Evolutionary conservation across 2,888 invertebrate genomes (phyloP), one percentile per base, ranked within the genome.

Genomic region (Cephonodes hylas): DNA sequence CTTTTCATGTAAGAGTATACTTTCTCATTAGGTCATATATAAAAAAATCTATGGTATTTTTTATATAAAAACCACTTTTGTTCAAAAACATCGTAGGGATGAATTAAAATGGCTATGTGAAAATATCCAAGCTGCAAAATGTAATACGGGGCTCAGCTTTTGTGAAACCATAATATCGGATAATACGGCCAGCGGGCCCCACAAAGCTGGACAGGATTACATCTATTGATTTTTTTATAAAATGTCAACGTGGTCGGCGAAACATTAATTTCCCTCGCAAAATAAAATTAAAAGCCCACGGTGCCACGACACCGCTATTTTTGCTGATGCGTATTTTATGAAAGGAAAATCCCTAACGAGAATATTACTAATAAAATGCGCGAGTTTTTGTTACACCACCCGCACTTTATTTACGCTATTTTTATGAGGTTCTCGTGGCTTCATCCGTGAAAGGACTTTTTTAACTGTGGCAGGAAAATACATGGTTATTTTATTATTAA

Each of bases 141-240:
- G 18, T 53, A 31, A 53, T 53, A 27, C 31, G 18, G 10, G 31
- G 53, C 18, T 31, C 8, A 27, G 53, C 31, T 53, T 53, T 53
- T 53, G 31, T 53, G 18, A 53, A 53, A 53, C 27, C 53, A 27
- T 27, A 53, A 31, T 18, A 46, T 18, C 25, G 27, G 18, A 31
- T 53, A 53, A 53, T 53, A 27, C 53, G 53, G 53, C 31, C 31
- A 18, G 27, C 53, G 15, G 15, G 10, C 18, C 45, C 53, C 18
- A 31, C 48, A 53, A 53, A 53, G 27, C 27, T 58, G 61, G 22
- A 31, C 56, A 15, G 67, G 68, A 67, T 64, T 68, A 65, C 60
- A 57, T 65, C 64, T 69, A 69, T 71, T 69, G 67, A 63, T 65
- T 77, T 73, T 34, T 59, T 64, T 63, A 65, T 69, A 66, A 74